Percentiles rank a stretch among this genome's conserved stretches.
phyloP scores from a whole-genome alignment of 2,113 vertebrate species.

The Thalassarche chlororhynchos region DNA sequence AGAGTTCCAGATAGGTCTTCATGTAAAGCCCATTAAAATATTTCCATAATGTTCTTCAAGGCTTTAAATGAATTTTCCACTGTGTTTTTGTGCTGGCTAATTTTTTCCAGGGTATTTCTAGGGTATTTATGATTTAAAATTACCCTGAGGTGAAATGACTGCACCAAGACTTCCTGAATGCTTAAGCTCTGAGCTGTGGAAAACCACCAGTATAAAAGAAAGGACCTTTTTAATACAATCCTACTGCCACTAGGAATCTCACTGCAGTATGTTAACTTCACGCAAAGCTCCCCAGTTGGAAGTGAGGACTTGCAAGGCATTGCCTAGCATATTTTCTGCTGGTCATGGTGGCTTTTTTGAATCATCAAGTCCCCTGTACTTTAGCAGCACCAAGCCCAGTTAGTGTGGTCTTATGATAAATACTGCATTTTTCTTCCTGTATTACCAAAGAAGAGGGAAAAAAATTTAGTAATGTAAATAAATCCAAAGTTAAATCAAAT shows the following conservation, averaged over 20 bases:
- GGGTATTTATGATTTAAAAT: not conserved
- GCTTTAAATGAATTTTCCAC: not conserved
- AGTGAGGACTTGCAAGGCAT: not conserved
- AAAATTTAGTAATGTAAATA: not conserved
- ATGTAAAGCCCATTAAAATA: slow-evolving; percentile 11
- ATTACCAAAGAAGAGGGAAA: not conserved
- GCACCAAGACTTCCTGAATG: not conserved
- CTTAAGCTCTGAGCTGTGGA: not conserved
- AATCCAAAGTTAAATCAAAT: not conserved
- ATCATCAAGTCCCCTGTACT: not conserved
- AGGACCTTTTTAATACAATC: not conserved
- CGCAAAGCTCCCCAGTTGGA: not conserved
- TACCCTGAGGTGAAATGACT: not conserved
- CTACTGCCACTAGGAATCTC: not conserved
- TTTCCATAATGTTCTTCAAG: not conserved
- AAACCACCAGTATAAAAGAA: not conserved
- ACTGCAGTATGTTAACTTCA: not conserved
- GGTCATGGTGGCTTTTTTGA: not conserved
- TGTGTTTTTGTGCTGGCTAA: not conserved
- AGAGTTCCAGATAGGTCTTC: not conserved
- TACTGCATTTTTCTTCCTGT: not conserved
- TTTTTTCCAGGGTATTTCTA: not conserved
- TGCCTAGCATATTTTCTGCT: not conserved
- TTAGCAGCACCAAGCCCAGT: not conserved
- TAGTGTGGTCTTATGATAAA: not conserved